These are phyloP conservation scores for Onychorhynchus coronatus DNA, from an alignment of 2,113 vertebrate species.

Conservation along the genomic window DNA sequence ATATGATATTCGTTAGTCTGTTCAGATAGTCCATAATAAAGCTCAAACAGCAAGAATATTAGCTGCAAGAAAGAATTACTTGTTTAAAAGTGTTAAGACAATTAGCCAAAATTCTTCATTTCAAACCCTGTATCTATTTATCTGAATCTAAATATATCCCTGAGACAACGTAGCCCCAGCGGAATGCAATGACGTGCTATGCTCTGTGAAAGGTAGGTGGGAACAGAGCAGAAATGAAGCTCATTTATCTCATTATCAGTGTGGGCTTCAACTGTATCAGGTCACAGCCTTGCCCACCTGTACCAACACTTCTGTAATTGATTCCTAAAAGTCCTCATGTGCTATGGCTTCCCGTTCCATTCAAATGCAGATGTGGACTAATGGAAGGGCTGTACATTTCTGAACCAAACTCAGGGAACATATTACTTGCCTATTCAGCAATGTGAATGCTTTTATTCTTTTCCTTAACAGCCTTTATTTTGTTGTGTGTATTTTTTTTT, in stretches of 20 bases:
- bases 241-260: background rate
- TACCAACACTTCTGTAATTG: background rate
- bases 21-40: background rate
- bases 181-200: background rate
- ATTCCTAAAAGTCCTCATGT: background rate
- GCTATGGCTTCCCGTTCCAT: background rate
- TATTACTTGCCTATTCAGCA: background rate
- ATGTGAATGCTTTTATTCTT: conserved; percentile 30
- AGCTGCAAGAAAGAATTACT: background rate
- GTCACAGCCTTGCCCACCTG: background rate
- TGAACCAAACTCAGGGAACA: conserved; percentile 6
- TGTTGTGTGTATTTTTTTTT: conserved; percentile 11
- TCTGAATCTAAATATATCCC: background rate
- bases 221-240: background rate
- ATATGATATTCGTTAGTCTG: background rate
- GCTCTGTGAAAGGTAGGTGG: background rate
- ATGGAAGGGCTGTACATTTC: conserved; percentile 14
- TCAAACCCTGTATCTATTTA: background rate
- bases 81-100: background rate
- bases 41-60: background rate
- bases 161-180: background rate
- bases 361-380: conserved; percentile 47
- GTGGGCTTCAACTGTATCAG: background rate
- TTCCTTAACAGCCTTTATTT: conserved; percentile 42
- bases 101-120: background rate